Percentiles rank a stretch among this genome's conserved stretches.
These are phyloP conservation scores for Tribolium castaneum DNA, from an alignment of 1,140 invertebrate species.

Conservation along the genomic window DNA sequence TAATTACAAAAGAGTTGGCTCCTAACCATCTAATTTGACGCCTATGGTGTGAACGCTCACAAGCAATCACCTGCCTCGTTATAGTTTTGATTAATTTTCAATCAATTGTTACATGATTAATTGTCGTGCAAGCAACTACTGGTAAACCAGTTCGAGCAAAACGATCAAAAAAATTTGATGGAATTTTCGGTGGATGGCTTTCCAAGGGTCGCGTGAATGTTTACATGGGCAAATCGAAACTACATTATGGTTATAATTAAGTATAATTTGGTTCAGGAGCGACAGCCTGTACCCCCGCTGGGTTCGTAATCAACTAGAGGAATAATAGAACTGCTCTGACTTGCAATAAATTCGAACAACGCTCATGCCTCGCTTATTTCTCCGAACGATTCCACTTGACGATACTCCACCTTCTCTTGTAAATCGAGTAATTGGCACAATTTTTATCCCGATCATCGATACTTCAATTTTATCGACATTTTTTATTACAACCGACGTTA, in stretches of 20 bases:
- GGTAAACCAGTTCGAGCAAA: conserved; percentile 10
- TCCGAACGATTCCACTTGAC: conserved; percentile 38
- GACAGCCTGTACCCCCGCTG: conserved; percentile 61
- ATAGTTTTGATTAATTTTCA: conserved; percentile 65
- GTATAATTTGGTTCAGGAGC: conserved; percentile 62
- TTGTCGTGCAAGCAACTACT: conserved; percentile 53
- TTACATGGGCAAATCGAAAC: conserved; percentile 60
- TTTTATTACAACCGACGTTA: conserved; percentile 17
- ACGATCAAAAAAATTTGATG: conserved; percentile 23
- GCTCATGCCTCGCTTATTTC: conserved; percentile 43
- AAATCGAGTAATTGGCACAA: conserved; percentile 37
- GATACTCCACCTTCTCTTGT: conserved; percentile 32
- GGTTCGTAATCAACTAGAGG: conserved; percentile 61
- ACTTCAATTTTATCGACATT: neutral
- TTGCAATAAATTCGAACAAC: conserved; percentile 62
- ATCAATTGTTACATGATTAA: conserved; percentile 63
- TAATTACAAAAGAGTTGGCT: conserved; percentile 38
- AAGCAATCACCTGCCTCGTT: conserved; percentile 65
- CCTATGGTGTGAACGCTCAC: conserved; percentile 61
- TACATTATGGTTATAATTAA: conserved; percentile 60
- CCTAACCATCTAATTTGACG: conserved; percentile 61
- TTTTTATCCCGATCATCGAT: conserved; percentile 36
- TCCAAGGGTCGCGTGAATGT: conserved; percentile 50
- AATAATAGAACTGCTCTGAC: conserved; percentile 62
- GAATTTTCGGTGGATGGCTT: conserved; percentile 26